These are phyloP conservation scores for Delphinapterus leucas DNA, from an alignment of 2,113 vertebrate species.

Conservation along the genomic window DNA sequence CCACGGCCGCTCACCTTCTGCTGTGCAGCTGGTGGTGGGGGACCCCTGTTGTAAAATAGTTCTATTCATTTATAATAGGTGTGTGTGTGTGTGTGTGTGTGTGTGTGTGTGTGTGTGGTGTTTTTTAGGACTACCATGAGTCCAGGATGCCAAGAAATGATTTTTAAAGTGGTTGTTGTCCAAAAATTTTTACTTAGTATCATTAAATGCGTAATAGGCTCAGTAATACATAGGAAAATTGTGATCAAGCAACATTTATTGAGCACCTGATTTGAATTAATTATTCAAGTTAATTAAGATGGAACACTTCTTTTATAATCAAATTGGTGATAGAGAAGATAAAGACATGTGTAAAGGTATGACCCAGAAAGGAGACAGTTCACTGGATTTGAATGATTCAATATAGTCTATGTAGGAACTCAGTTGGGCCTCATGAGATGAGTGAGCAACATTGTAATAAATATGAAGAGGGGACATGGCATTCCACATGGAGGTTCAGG, in stretches of 20 bases:
- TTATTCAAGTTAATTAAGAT: neutral
- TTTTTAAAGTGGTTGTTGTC: neutral
- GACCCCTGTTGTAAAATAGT: constrained; percentile 58
- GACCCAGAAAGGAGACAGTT: neutral
- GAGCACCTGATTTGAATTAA: neutral
- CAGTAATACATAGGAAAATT: neutral
- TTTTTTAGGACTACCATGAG: neutral
- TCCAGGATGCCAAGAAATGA: neutral
- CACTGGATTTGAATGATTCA: neutral
- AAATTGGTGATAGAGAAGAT: neutral
- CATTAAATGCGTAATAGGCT: neutral
- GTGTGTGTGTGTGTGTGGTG: neutral
- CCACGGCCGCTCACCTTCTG: too few species aligned
- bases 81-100: neutral
- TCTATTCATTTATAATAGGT: neutral
- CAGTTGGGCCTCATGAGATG: neutral
- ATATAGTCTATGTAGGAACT: neutral
- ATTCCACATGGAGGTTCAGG: neutral
- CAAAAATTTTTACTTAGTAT: neutral
- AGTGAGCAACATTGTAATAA: neutral
- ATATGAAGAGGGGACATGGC: neutral
- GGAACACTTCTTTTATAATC: neutral
- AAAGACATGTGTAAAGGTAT: neutral
- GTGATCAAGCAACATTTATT: neutral
- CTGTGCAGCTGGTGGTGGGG: too few species aligned